These are phyloP conservation scores for Avahi laniger DNA, from an alignment of 2,797 vertebrate species.

Conservation along the genomic window DNA sequence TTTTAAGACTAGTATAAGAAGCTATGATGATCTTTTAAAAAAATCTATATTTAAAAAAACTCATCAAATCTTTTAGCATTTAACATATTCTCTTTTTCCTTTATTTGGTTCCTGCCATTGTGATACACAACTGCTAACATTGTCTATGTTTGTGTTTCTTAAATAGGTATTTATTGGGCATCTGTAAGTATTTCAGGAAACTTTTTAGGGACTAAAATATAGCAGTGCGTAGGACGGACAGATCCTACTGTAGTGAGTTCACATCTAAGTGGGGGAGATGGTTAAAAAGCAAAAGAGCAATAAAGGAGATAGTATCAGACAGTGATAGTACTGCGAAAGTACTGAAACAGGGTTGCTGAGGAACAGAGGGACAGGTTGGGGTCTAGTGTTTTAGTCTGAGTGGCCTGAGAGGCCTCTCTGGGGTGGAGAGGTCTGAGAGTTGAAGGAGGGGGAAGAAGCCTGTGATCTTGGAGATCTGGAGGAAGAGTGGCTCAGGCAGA, in stretches of 20 bases:
- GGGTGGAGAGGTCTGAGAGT: not conserved
- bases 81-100: not conserved
- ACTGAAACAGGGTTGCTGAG: not conserved
- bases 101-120: not conserved
- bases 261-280: not conserved
- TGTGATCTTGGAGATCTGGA: not conserved
- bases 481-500: not conserved
- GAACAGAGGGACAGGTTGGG: not conserved
- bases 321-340: not conserved
- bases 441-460: not conserved
- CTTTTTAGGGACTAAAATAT: not conserved
- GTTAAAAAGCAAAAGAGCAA: not conserved
- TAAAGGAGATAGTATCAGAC: not conserved
- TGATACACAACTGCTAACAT: not conserved
- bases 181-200: not conserved
- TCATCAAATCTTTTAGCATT: not conserved
- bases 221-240: not conserved
- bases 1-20: slow-evolving; percentile 5
- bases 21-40: not conserved
- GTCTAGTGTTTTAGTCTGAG: not conserved
- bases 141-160: not conserved
- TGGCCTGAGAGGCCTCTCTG: not conserved
- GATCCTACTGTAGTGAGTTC: not conserved
- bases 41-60: not conserved
- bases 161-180: not conserved